phyloP scores from a whole-genome alignment of 2,797 vertebrate genomes.

The Lates japonicus region DNA sequence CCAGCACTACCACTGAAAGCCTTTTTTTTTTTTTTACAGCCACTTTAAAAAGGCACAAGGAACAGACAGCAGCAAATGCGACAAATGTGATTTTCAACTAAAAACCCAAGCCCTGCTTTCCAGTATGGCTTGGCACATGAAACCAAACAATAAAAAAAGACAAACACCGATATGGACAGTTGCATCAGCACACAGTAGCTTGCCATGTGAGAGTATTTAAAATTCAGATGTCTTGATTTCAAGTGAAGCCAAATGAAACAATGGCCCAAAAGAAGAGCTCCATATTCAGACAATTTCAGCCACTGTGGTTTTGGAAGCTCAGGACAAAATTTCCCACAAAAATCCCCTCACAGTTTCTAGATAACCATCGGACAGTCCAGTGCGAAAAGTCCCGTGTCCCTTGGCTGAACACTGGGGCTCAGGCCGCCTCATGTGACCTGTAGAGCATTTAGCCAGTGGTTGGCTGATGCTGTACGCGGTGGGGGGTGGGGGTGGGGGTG shows the following conservation, averaged over 20 bases:
- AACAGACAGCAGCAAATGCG: constrained; percentile 65
- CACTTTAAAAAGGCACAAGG: constrained; percentile 46
- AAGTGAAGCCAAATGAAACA: constrained; percentile 16
- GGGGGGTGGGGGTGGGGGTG: neutral
- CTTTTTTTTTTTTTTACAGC: constrained; percentile 54
- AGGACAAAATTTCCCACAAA: constrained; percentile 4
- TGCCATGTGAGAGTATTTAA: neutral
- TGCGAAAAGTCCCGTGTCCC: constrained; percentile 33
- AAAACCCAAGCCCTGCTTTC: constrained; percentile 10
- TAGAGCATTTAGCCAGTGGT: constrained; percentile 42
- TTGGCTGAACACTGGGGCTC: constrained; percentile 25
- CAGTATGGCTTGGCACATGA: neutral
- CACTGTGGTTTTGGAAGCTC: constrained; percentile 2
- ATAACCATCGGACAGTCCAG: constrained; percentile 47
- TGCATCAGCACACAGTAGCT: too few species aligned
- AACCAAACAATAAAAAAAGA: constrained; percentile 7
- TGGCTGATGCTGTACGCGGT: constrained; percentile 22
- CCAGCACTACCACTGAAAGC: constrained; percentile 43
- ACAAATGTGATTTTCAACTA: constrained; percentile 26
- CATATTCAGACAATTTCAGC: neutral
- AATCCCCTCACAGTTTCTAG: constrained; percentile 21
- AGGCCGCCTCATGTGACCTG: constrained; percentile 61
- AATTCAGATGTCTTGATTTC: neutral
- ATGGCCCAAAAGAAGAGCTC: neutral
- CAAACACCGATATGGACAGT: neutral